phyloP scores from a whole-genome alignment of 2,888 invertebrate species.

The Electrophaes corylata region DNA sequence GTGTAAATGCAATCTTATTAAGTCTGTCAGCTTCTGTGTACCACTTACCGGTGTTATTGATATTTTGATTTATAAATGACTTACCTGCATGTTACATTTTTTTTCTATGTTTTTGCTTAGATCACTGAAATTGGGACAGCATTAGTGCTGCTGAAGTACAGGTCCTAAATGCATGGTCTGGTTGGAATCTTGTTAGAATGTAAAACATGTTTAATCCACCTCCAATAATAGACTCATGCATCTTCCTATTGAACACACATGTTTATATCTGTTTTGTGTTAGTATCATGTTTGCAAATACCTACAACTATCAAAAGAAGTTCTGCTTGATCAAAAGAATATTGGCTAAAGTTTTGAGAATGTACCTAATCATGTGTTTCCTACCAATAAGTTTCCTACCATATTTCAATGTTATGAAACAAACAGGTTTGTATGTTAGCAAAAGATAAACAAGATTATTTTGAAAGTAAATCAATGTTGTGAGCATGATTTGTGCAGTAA shows the following conservation, averaged over 20 bases:
- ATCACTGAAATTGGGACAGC: constrained; percentile 19
- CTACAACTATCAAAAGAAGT: too few species aligned
- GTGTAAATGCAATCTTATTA: constrained; percentile 21
- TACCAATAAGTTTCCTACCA: too few species aligned
- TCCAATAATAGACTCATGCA: background rate
- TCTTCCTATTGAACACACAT: constrained; percentile 4
- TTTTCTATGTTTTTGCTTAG: constrained; percentile 27
- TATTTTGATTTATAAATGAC: constrained; percentile 10
- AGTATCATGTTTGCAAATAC: background rate
- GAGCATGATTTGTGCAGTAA: background rate
- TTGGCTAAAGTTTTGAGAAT: too few species aligned
- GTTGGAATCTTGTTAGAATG: constrained; percentile 53
- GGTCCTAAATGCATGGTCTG: constrained; percentile 33
- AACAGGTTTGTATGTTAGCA: background rate
- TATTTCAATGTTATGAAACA: background rate
- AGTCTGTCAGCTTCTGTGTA: constrained; percentile 12
- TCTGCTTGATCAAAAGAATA: too few species aligned
- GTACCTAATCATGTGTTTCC: too few species aligned
- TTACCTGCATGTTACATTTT: background rate
- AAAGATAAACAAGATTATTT: background rate
- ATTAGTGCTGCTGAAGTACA: constrained; percentile 36
- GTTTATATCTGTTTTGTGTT: constrained; percentile 7
- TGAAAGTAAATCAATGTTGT: constrained; percentile 1
- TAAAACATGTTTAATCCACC: background rate
- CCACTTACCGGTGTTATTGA: constrained; percentile 19